Evolutionary conservation across 2,888 invertebrate genomes (phyloP).

Genomic region (Cheilosia variabilis): DNA sequence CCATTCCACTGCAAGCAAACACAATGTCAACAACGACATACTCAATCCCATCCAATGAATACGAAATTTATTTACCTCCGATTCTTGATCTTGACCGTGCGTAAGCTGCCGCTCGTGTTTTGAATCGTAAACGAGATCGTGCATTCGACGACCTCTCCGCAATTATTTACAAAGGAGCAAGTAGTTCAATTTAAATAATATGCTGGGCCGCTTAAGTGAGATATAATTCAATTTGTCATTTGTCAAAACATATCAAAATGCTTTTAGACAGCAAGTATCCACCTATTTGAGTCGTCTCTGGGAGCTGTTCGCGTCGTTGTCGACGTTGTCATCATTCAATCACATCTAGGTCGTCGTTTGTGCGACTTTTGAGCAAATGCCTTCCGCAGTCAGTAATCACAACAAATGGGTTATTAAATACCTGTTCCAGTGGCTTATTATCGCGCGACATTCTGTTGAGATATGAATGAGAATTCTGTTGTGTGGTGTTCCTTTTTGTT

Average conservation of each 20-base stretch:
- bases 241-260: conserved; percentile 72
- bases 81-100: conserved; percentile 72
- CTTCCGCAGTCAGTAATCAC: conserved; percentile 55
- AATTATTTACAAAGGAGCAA: conserved; percentile 27
- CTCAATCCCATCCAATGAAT: conserved; percentile 40
- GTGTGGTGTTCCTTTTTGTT: conserved; percentile 11
- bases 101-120: conserved; percentile 33
- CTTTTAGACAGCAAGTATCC: conserved; percentile 3
- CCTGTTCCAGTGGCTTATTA: conserved; percentile 72
- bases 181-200: conserved; percentile 56
- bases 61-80: conserved; percentile 60
- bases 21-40: conserved; percentile 12
- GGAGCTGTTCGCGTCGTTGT: conserved; percentile 7
- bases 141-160: conserved; percentile 49
- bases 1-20: not conserved
- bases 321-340: not conserved
- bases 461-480: conserved; percentile 33
- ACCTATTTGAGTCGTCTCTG: conserved; percentile 11
- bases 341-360: conserved; percentile 64
- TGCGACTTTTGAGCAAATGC: conserved; percentile 35
- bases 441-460: conserved; percentile 37
- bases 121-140: conserved; percentile 8
- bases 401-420: conserved; percentile 70
- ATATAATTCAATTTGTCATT: conserved; percentile 52
- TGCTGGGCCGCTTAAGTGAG: conserved; percentile 43